Evolutionary conservation across 2,888 invertebrate genomes (phyloP), one percentile per base, ranked within the genome.

Genomic region (Latrodectus elegans): DNA sequence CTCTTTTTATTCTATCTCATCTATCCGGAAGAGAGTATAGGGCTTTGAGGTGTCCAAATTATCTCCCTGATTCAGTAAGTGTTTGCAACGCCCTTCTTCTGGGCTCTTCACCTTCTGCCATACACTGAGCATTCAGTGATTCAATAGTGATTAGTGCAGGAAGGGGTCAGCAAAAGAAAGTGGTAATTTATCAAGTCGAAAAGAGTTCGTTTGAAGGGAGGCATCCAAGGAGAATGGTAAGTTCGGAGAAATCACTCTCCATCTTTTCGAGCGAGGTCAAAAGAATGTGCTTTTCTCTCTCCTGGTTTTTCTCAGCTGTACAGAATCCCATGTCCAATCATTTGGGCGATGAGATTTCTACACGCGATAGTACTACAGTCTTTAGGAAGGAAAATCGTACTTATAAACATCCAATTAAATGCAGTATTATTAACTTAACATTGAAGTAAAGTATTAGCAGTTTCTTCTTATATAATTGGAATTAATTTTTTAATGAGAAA

Each of bases 81-180:
- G 77, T 77, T 77, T 64, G 77, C n/a, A 77, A 67, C 67, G 52
- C 77, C 77, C 52, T 77, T 77, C 49, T 11, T 15, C n/a, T n/a
- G 49, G 49, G 38, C 64, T 64, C 64, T 11, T 60, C 73, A 15
- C 53, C 55, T 10, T 17, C 26, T 51, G 22, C 51, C n/a, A 65
- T 52, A 65, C 52, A 73, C 26, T 80, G 67, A 65, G 81, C 81
- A 81, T 74, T 81, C 65, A 67, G 65, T 81, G 81, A 81, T 81
- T 81, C 81, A 73, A 74, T 73, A 73, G 73, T 81, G 81, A 81
- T 81, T 81, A 81, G 81, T 64, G 55, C 64, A 51, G 67, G 67
- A 53, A 81, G 52, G 64, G 74, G 73, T 81, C 81, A 73, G 81
- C 53, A 65, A 74, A 81, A 81, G 81, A 73, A 81, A 81, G 67